A percentile compares a stretch with the other conserved stretches of the same genome.
phyloP scores from a whole-genome alignment of 2,888 invertebrate species.

The Craniophora ligustri region DNA sequence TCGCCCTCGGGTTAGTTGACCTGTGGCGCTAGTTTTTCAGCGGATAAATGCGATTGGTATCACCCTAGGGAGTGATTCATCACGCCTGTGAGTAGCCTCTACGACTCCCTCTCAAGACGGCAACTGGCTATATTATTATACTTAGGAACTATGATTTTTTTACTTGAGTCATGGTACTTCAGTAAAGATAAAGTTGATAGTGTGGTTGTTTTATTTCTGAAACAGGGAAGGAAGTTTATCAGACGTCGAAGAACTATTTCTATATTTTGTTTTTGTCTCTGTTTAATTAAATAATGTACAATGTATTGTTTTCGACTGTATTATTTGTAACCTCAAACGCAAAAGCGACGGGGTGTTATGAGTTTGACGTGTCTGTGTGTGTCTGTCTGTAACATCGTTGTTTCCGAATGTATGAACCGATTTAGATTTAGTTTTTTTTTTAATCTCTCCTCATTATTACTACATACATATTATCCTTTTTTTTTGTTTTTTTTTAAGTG shows the following conservation, averaged over 20 bases:
- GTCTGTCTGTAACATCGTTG: no score
- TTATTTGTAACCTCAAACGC: no score
- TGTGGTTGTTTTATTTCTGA: conserved; percentile 16
- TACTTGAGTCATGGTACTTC: conserved; percentile 29
- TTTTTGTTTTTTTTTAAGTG: no score
- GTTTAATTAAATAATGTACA: no score
- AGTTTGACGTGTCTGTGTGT: no score
- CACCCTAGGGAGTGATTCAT: conserved; percentile 62
- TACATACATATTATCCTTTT: no score
- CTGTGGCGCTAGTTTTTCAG: conserved; percentile 49
- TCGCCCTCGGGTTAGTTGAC: conserved; percentile 48
- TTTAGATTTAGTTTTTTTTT: no score
- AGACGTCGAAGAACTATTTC: background rate
- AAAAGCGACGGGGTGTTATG: no score
- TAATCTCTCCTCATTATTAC: no score
- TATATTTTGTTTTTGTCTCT: no score
- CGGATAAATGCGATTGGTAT: conserved; percentile 48
- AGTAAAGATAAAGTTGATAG: conserved; percentile 10
- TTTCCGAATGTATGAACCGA: no score
- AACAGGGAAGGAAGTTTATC: background rate
- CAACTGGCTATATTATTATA: conserved; percentile 54
- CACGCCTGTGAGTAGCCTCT: conserved; percentile 56
- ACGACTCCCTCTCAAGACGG: conserved; percentile 40
- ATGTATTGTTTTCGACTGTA: no score
- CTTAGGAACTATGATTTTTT: conserved; percentile 57